Percentiles rank a stretch among this genome's conserved stretches.
These are phyloP conservation scores for Ceriagrion tenellum DNA, from an alignment of 2,888 invertebrate genomes.

Conservation along the genomic window DNA sequence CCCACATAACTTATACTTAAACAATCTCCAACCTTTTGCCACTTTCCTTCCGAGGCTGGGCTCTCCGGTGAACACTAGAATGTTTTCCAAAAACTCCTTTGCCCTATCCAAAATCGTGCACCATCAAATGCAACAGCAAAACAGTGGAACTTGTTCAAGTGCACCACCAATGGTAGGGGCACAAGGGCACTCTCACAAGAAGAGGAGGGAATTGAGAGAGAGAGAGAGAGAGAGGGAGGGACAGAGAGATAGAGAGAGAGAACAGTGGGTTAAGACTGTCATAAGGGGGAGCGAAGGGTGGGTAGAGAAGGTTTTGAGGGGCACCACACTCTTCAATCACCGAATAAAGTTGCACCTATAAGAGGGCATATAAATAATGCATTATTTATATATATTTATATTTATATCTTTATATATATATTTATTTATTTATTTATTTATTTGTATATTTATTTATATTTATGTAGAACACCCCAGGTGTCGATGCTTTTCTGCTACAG, in stretches of 20 bases:
- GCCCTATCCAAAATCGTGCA: not conserved
- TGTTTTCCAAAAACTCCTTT: not conserved
- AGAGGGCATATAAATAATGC: slow-evolving; percentile 32
- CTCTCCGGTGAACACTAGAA: not conserved
- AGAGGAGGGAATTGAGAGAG: not conserved
- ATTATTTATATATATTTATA: slow-evolving; percentile 28
- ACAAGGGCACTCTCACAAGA: not conserved
- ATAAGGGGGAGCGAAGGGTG: not conserved
- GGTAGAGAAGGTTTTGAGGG: not conserved
- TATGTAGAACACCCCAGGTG: not conserved
- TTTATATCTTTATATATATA: not conserved
- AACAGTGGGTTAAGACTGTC: not conserved
- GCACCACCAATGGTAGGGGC: not conserved
- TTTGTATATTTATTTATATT: slow-evolving; percentile 32
- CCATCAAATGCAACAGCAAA: not conserved
- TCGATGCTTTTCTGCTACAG: not conserved
- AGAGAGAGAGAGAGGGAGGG: no score
- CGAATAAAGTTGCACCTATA: slow-evolving; percentile 8
- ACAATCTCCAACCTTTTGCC: not conserved
- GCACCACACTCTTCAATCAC: slow-evolving; percentile 11
- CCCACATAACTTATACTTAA: not conserved
- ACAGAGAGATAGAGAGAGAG: not conserved
- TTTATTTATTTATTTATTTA: not conserved
- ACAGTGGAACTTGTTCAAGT: not conserved
- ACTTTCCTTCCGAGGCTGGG: not conserved